Base-by-base conservation (phyloP, 2,888 invertebrate species). In the Lycia hirtaria region DNA sequence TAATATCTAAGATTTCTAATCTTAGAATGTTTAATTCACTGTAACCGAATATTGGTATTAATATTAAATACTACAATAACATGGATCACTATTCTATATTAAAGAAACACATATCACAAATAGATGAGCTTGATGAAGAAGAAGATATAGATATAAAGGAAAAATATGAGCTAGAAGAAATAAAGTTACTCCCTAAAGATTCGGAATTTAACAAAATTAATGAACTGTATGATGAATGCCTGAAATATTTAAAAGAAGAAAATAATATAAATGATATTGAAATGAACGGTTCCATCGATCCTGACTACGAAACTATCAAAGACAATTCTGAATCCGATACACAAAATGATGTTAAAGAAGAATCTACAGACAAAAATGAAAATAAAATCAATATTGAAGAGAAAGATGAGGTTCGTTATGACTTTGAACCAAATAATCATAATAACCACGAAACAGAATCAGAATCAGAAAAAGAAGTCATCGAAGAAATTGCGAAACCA, bases 201-300 rank as follows among this genome's bases (percentile, higher is more conserved):
- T 19, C 12, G 2, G 89, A 89, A 52, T 88, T 75, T 40, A 71
- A 80, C 24, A 64, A 85, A 80, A 75, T 92, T n/a, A 79, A 86
- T 51, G 64, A 83, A 67, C 56, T 92, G 0, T 92, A 92, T 62
- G 85, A 88, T 10, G 91, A 92, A 69, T 91, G 91, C 67, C 60
- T 92, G 0, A 76, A 69, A 33, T 92, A 90, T 71, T 77, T 92
- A 9, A 76, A 83, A 66, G 67, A 72, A 40, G 62, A 69, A 14
- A 72, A 45, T 54, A 58, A 50, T 14, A 37, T 55, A 3, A 54
- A 69, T 35, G 45, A 64, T 35, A 37, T 22, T 50, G 59, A 49
- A 55, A 55, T 3, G 10, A 50, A 20, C 4, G 44, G 64, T 26
- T 40, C 37, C 1, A 69, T 69, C 48, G 79, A 82, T 28, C 78